These are phyloP conservation scores for Caranx ignobilis DNA, from an alignment of 2,113 vertebrate species.

Conservation along the genomic window DNA sequence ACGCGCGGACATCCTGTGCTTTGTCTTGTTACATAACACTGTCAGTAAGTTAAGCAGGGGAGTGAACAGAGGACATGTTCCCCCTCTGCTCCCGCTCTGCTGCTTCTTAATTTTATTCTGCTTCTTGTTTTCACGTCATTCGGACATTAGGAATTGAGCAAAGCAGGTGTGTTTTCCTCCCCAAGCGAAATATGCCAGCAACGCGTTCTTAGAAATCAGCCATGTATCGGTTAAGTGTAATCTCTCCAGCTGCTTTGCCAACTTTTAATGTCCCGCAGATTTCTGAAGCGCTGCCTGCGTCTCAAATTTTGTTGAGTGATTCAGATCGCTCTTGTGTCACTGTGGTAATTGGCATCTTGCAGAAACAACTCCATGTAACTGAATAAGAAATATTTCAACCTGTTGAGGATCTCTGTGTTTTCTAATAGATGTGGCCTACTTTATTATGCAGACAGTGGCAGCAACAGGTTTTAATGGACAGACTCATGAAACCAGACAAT, in stretches of 20 bases:
- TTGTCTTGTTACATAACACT: constrained; percentile 50
- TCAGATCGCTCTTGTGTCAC: background rate
- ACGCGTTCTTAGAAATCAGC: background rate
- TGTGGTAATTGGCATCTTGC: background rate
- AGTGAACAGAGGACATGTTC: background rate
- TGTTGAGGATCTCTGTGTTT: background rate
- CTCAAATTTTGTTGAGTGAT: background rate
- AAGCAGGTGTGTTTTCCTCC: background rate
- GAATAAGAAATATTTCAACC: background rate
- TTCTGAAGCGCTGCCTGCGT: background rate
- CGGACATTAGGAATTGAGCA: background rate
- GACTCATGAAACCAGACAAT: no score
- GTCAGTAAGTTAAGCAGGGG: background rate
- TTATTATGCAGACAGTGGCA: background rate
- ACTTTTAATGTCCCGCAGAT: constrained; percentile 1
- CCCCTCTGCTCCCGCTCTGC: background rate
- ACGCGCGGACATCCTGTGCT: constrained; percentile 29
- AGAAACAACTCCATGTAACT: background rate
- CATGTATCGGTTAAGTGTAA: fast-evolving
- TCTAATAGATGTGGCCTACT: background rate
- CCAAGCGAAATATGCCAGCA: background rate
- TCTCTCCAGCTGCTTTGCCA: background rate
- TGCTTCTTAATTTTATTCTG: background rate
- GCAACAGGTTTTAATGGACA: no score
- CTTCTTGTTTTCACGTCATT: background rate